Percentiles rank a stretch among this genome's conserved stretches.
Conservation (phyloP, 2,797 vertebrate genomes). For the Nyctalus aviator region DNA sequence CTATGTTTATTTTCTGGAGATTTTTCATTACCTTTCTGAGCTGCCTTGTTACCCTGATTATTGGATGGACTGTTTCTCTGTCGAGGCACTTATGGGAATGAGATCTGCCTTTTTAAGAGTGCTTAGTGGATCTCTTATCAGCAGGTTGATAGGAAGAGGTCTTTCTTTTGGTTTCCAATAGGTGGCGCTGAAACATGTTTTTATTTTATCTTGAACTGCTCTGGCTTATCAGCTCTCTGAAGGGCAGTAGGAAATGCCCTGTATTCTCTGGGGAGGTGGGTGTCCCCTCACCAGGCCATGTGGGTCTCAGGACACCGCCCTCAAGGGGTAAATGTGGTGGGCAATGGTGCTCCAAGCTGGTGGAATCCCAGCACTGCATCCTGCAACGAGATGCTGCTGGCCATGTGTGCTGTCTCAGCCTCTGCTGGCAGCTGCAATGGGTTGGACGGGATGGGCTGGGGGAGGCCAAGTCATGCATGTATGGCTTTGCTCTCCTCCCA, state of each 20-base stretch:
- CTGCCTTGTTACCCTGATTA: not conserved
- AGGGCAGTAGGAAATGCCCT: not conserved
- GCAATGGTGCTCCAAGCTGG: not conserved
- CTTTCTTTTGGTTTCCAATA: not conserved
- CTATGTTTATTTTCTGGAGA: not conserved
- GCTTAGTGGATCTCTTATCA: not conserved
- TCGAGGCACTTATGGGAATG: not conserved
- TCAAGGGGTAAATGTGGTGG: not conserved
- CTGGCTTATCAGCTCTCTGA: not conserved
- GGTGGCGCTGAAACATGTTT: not conserved
- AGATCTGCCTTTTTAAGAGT: not conserved
- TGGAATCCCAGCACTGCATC: not conserved
- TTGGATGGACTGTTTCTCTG: not conserved
- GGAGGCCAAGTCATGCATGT: not conserved
- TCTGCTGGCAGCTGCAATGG: not conserved
- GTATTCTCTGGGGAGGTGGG: not conserved
- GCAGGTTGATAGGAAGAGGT: not conserved
- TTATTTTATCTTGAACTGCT: not conserved
- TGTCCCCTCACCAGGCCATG: not conserved
- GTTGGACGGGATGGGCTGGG: not conserved
- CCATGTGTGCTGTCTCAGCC: not conserved
- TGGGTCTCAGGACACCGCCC: not conserved
- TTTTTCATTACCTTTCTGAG: not conserved
- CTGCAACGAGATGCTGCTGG: not conserved
- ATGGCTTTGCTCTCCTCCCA: not conserved